Percentiles rank a stretch among this genome's conserved stretches.
Conservation (phyloP, 2,888 invertebrate species). For the Nebria brevicollis region DNA sequence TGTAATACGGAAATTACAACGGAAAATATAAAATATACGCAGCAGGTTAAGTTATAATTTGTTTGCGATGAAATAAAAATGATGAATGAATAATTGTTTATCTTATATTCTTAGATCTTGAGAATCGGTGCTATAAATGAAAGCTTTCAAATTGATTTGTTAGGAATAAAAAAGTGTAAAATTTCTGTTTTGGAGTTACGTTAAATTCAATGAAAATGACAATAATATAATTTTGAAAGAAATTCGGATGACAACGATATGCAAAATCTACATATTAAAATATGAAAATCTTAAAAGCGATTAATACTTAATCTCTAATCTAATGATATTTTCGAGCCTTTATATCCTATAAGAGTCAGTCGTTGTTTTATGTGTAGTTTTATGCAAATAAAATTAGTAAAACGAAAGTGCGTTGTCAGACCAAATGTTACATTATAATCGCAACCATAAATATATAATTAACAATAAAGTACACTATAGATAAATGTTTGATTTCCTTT, state of each 20-base stretch:
- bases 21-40: too few species aligned
- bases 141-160: conserved; percentile 12
- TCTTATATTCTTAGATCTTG: background rate
- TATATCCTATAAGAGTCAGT: conserved; percentile 19
- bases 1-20: too few species aligned
- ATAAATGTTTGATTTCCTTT: conserved; percentile 31
- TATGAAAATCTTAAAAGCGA: background rate
- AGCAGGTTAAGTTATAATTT: too few species aligned
- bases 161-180: background rate
- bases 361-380: conserved; percentile 38
- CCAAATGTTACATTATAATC: conserved; percentile 43
- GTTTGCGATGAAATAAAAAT: background rate
- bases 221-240: conserved; percentile 40
- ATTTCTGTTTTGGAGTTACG: background rate
- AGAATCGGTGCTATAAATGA: conserved; percentile 26
- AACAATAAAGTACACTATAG: background rate
- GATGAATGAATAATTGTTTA: background rate
- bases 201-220: conserved; percentile 31
- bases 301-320: conserved; percentile 22
- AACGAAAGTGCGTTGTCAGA: conserved; percentile 41
- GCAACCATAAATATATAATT: background rate
- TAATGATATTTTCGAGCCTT: conserved; percentile 34
- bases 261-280: conserved; percentile 43
- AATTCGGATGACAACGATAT: conserved; percentile 43
- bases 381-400: conserved; percentile 25